Percentiles rank a stretch among this genome's conserved stretches.
phyloP scores from a whole-genome alignment of 2,888 invertebrate genomes.

The Cerastis leucographa region DNA sequence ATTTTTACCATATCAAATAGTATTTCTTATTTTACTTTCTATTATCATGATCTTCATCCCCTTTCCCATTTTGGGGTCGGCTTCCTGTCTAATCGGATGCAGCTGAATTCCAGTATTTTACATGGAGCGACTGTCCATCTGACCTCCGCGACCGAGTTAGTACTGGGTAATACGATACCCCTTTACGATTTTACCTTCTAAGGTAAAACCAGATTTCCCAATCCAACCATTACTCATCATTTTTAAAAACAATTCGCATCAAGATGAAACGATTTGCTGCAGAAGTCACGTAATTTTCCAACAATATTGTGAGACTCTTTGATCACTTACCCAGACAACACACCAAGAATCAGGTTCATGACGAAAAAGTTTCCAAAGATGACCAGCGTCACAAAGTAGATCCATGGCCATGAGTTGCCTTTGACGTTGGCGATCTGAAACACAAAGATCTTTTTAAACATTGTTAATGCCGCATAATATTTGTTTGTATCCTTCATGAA shows the following conservation, averaged over 20 bases:
- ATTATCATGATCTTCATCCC: too few species aligned
- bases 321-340: constrained; percentile 97
- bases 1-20: neutral
- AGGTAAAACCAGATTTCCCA: too few species aligned
- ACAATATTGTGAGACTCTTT: neutral
- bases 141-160: too few species aligned
- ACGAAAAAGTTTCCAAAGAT: constrained; percentile 99
- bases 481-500: neutral
- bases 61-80: too few species aligned
- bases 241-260: neutral
- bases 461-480: neutral
- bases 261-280: neutral
- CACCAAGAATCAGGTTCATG: constrained; percentile 99
- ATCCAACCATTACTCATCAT: neutral
- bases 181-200: too few species aligned
- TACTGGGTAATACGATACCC: too few species aligned
- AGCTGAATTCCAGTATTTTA: too few species aligned
- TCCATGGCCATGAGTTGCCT: constrained; percentile 99
- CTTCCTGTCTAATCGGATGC: too few species aligned
- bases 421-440: constrained; percentile 97
- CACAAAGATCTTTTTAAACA: neutral
- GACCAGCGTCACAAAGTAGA: constrained; percentile 99
- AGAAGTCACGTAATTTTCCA: neutral
- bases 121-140: too few species aligned
- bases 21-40: neutral